Evolutionary conservation across 2,797 vertebrate species (phyloP).

Genomic region (Urophycis tenuis): DNA sequence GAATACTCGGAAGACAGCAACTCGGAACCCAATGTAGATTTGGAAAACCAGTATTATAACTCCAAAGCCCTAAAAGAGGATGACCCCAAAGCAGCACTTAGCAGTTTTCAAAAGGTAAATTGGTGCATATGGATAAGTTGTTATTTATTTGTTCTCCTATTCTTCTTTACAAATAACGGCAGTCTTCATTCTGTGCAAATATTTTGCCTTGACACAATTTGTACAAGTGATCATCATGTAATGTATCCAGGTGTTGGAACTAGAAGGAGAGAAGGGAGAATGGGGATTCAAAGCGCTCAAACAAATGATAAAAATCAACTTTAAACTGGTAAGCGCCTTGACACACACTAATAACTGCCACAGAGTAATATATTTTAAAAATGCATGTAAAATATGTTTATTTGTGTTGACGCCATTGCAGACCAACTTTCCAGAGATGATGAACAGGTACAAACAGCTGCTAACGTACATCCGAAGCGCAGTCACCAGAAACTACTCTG

Average conservation of each 20-base stretch:
- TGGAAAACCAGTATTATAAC: slow-evolving; percentile 95
- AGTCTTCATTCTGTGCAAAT: neutral
- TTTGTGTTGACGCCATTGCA: slow-evolving; percentile 50
- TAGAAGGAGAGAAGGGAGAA: slow-evolving; percentile 99
- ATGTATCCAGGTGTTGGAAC: slow-evolving; percentile 84
- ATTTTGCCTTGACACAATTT: neutral
- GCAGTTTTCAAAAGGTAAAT: slow-evolving; percentile 87
- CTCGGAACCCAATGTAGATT: slow-evolving; percentile 88
- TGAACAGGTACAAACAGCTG: slow-evolving; percentile 99
- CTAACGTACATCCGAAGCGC: slow-evolving; percentile 98
- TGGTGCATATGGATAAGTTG: neutral
- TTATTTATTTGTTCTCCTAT: neutral
- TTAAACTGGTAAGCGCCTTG: slow-evolving; percentile 86
- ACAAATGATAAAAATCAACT: slow-evolving; percentile 99
- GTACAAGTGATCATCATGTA: neutral
- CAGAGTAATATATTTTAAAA: neutral
- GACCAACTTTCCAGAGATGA: slow-evolving; percentile 99
- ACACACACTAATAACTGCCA: neutral
- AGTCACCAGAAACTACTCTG: slow-evolving; percentile 98
- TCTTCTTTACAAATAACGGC: neutral
- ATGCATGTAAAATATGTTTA: neutral
- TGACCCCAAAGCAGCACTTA: slow-evolving; percentile 86
- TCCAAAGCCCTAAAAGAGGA: slow-evolving; percentile 93
- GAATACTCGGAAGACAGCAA: slow-evolving; percentile 93
- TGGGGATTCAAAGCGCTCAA: slow-evolving; percentile 99